Conservation (phyloP, 2,113 vertebrate species). For the Leucopsar rothschildi region DNA sequence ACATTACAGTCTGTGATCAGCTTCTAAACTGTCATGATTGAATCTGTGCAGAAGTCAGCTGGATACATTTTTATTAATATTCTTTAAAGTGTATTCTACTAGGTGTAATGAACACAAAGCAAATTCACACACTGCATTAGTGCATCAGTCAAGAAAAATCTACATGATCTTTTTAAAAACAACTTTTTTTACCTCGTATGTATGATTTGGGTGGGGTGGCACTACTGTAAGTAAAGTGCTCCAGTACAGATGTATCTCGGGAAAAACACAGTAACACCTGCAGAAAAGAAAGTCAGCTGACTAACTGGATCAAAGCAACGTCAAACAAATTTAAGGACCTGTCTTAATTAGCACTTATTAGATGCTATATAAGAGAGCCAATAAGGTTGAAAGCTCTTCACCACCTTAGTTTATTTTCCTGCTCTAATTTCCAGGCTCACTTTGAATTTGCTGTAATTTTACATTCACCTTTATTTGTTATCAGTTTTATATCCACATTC, state of each 20-base stretch:
- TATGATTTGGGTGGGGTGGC: constrained; percentile 93
- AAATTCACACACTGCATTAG: neutral
- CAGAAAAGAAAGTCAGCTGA: neutral
- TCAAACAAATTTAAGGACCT: neutral
- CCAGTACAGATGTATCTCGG: constrained; percentile 88
- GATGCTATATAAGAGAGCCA: neutral
- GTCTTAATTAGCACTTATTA: neutral
- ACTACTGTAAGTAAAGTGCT: constrained; percentile 92
- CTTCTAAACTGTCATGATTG: neutral
- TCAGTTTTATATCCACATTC: neutral
- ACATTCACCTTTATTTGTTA: neutral
- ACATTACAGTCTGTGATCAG: neutral
- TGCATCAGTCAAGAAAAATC: neutral
- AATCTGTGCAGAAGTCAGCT: neutral
- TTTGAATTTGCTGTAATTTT: neutral
- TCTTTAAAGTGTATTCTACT: neutral
- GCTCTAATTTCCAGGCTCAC: neutral
- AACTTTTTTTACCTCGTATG: constrained; percentile 81
- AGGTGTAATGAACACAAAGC: neutral
- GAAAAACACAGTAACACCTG: constrained; percentile 97
- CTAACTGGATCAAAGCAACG: neutral
- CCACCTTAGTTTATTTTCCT: neutral
- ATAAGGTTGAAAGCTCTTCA: neutral
- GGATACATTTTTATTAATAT: neutral
- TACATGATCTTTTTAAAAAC: neutral